Conservation (phyloP, 1,140 invertebrate species). For the Marisa cornuarietis region DNA sequence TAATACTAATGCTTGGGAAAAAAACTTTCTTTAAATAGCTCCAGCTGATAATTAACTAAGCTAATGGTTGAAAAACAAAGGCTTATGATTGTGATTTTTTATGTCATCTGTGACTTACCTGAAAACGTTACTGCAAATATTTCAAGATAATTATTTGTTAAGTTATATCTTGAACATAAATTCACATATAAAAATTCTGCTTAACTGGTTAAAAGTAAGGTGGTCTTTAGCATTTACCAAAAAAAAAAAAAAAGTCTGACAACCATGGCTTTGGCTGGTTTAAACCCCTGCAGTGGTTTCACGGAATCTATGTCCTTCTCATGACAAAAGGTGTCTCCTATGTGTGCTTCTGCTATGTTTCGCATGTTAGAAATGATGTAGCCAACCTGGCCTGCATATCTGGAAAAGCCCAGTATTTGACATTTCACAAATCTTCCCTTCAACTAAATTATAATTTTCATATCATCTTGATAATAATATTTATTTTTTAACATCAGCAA, state of each 20-base stretch:
- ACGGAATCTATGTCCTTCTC: conserved; percentile 63
- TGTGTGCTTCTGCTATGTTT: conserved; percentile 78
- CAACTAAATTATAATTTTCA: too few species aligned
- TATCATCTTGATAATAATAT: not conserved
- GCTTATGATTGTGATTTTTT: too few species aligned
- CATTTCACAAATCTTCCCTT: too few species aligned
- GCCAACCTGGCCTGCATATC: conserved; percentile 83
- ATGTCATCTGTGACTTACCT: too few species aligned
- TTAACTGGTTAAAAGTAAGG: not conserved
- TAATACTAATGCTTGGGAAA: too few species aligned
- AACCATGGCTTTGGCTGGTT: conserved; percentile 83
- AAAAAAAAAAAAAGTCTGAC: conserved; percentile 28
- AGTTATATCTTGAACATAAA: too few species aligned
- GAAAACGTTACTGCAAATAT: too few species aligned
- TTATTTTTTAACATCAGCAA: not conserved
- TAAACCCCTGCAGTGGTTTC: conserved; percentile 75
- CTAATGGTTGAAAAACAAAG: too few species aligned
- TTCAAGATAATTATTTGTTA: too few species aligned
- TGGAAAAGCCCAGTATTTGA: conserved; percentile 49
- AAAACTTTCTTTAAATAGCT: too few species aligned
- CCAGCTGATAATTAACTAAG: too few species aligned
- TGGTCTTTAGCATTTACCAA: not conserved
- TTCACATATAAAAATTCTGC: not conserved
- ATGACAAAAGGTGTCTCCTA: conserved; percentile 86
- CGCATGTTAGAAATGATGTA: conserved; percentile 85